Evolutionary conservation across 2,888 invertebrate genomes (phyloP), one percentile per base, ranked within the genome.

Genomic region (Eupeodes luniger): DNA sequence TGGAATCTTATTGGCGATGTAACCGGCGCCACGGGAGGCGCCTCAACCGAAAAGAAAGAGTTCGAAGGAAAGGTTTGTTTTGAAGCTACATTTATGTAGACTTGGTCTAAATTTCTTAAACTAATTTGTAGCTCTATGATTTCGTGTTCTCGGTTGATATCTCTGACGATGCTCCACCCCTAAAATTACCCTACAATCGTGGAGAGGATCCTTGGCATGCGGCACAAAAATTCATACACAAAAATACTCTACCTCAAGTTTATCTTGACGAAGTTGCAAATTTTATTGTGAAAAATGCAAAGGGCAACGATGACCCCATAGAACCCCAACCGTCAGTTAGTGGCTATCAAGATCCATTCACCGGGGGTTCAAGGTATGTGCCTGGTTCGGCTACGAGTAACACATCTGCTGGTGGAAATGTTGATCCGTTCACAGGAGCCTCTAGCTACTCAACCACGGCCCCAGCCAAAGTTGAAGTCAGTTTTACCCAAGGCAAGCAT

Each of bases 61-160:
- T 96, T 95, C 92, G 96, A 98, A 92, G 99, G 99, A 90, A 96
- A 97, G 89, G 92, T 92, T 77, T 55, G 88, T 89, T 49, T n/a
- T 12, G 2, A 12, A 57, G 34, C 7, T 34, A 7, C 6, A 7
- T 7, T 14, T 4, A 34, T 14, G 14, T 59, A 36, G 47, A 51
- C 6, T 11, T n/a, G 27, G 19, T 49, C 44, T 27, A n/a, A 7
- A 19, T 7, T 5, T 16, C 1, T 19, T 14, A 10, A 10, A 27
- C 9, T 72, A 14, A 36, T 14, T 76, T 85, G 34, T 64, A 92
- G 91, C 97, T 98, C 91, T 99, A 98, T 92, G 99, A 99, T 94
- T 99, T 96, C 94, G 98, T 99, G 44, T 99, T 99, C 93, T 96
- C 96, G 90, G 98, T 99, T n/a, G 99, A 99, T 91, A 96, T 99